A percentile compares a stretch with the other conserved stretches of the same genome.
Conservation (phyloP, 2,113 vertebrate genomes). For the Lucifuga dentata region DNA sequence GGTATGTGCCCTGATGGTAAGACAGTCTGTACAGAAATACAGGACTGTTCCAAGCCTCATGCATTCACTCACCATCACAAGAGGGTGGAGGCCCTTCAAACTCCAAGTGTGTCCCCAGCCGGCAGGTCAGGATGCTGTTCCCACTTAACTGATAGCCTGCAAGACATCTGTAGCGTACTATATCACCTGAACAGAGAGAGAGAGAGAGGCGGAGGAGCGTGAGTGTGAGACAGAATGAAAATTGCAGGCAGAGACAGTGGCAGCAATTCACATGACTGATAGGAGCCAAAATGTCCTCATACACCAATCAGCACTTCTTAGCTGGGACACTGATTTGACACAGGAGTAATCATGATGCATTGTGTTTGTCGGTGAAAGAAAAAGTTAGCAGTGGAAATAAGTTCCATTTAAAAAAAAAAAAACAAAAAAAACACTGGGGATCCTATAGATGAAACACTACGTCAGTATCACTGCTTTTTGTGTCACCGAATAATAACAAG, state of each 20-base stretch:
- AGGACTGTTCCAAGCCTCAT: background rate
- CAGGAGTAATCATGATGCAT: constrained; percentile 12
- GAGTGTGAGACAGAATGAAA: constrained; percentile 1
- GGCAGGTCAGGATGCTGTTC: constrained; percentile 92
- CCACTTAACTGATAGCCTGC: constrained; percentile 93
- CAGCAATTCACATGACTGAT: constrained; percentile 10
- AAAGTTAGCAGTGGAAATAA: constrained; percentile 26
- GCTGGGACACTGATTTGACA: background rate
- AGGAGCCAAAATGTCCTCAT: background rate
- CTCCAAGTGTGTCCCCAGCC: constrained; percentile 90
- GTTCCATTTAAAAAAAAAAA: too few relatives aligned
- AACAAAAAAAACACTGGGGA: too few relatives aligned
- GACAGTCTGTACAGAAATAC: too few relatives aligned
- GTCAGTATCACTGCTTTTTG: constrained; percentile 34
- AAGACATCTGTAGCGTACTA: constrained; percentile 93
- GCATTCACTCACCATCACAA: constrained; percentile 88
- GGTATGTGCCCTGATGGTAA: too few relatives aligned
- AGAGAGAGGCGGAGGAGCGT: background rate
- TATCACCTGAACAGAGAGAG: constrained; percentile 85
- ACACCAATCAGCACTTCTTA: constrained; percentile 6
- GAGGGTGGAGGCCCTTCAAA: constrained; percentile 94
- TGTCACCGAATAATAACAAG: constrained; percentile 41
- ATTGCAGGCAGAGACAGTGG: constrained; percentile 2
- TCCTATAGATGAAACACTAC: constrained; percentile 27
- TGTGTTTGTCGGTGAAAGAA: constrained; percentile 26